Evolutionary conservation across 1,140 invertebrate genomes (phyloP).

Genomic region (Lepidostoma basale): DNA sequence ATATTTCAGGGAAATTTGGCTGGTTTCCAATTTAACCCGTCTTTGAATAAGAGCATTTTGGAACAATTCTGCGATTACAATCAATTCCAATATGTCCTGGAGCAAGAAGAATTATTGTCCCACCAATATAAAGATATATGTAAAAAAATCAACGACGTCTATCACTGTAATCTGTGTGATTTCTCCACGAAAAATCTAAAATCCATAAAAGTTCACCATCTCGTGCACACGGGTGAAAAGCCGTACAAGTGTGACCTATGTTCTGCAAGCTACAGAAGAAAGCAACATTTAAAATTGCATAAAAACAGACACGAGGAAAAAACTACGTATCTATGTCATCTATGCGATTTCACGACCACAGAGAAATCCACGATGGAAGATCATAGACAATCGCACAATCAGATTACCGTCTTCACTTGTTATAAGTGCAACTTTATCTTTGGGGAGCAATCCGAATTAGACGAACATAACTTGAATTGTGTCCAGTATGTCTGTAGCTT

Average conservation of each 20-base stretch:
- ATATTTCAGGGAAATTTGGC: conserved; percentile 2
- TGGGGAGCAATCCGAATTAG: not conserved
- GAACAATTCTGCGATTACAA: conserved; percentile 7
- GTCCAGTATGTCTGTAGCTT: not conserved
- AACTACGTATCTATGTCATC: conserved; percentile 1
- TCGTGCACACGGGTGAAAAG: conserved; percentile 1
- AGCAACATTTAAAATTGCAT: not conserved
- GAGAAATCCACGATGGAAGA: conserved; percentile 1
- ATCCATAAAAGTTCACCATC: conserved; percentile 5
- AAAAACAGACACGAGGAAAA: not conserved
- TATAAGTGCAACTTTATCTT: conserved; percentile 1
- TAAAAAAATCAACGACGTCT: conserved; percentile 3
- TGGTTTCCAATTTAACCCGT: not conserved
- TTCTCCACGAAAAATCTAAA: not conserved
- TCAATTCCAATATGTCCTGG: not conserved
- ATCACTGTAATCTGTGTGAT: not conserved
- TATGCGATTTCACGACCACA: conserved; percentile 2
- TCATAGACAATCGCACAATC: not conserved
- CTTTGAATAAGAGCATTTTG: not conserved
- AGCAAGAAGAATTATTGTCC: not conserved
- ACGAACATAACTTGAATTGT: not conserved
- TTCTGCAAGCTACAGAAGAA: not conserved
- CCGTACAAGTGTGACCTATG: conserved; percentile 7
- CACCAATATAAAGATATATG: conserved; percentile 7
- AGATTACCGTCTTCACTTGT: not conserved